Percentiles rank a stretch among this genome's conserved stretches.
These are phyloP conservation scores for Alcedo quadribrachys DNA, from an alignment of 2,797 vertebrate species.

Conservation along the genomic window DNA sequence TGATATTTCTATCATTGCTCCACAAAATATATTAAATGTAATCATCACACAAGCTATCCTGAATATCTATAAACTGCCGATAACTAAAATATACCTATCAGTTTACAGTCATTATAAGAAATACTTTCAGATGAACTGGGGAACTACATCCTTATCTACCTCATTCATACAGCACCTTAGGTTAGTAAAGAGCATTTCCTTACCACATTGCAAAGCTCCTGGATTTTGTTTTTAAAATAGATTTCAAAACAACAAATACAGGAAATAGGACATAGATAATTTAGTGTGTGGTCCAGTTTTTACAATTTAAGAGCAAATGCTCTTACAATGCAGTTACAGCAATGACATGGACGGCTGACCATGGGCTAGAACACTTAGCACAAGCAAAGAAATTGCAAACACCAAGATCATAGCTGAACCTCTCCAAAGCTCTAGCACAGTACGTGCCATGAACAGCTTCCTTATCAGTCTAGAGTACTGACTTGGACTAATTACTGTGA, in stretches of 20 bases:
- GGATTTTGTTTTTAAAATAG: not conserved
- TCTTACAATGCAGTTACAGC: not conserved
- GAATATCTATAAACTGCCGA: not conserved
- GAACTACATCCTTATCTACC: not conserved
- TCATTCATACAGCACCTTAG: not conserved
- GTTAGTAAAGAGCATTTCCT: not conserved
- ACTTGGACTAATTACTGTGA: not conserved
- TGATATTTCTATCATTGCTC: not conserved
- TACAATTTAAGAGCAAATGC: not conserved
- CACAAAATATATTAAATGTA: not conserved
- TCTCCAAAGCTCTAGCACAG: not conserved
- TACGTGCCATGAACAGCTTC: not conserved
- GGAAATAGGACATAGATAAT: not conserved
- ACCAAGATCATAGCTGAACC: not conserved
- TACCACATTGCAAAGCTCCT: not conserved
- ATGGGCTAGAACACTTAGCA: not conserved
- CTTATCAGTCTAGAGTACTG: not conserved
- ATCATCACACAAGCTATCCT: not conserved
- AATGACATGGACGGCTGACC: not conserved
- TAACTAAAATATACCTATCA: not conserved
- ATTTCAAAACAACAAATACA: not conserved
- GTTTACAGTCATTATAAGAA: not conserved
- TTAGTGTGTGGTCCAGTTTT: not conserved
- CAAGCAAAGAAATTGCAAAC: not conserved
- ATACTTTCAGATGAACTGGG: not conserved